phyloP scores from a whole-genome alignment of 2,888 invertebrate species.

The Muscina levida region DNA sequence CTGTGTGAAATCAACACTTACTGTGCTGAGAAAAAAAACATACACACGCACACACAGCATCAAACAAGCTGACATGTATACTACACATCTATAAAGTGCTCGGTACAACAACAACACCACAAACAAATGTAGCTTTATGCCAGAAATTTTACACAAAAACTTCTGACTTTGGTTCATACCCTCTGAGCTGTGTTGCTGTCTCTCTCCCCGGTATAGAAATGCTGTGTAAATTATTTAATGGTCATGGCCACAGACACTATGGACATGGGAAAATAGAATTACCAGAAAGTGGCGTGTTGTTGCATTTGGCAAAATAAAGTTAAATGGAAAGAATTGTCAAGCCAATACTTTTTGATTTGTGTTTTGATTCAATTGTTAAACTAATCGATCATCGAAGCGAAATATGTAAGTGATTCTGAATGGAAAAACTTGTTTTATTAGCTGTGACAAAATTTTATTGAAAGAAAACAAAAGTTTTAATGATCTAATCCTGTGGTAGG shows the following conservation, averaged over 20 bases:
- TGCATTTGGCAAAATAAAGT: background rate
- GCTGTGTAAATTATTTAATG: background rate
- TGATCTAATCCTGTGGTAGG: too few relatives aligned
- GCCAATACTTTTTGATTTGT: too few relatives aligned
- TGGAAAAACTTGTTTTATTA: too few relatives aligned
- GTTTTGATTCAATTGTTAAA: too few relatives aligned
- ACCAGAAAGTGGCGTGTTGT: background rate
- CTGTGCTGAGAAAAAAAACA: conserved; percentile 22
- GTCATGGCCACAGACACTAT: conserved; percentile 1
- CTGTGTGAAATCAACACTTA: conserved; percentile 25
- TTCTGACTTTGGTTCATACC: conserved; percentile 2
- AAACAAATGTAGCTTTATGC: background rate
- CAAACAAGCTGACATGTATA: background rate
- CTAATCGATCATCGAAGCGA: too few relatives aligned
- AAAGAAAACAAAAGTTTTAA: too few relatives aligned
- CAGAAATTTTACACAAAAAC: background rate
- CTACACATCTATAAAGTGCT: background rate
- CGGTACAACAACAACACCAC: background rate
- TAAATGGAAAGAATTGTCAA: background rate
- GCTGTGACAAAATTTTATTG: too few relatives aligned
- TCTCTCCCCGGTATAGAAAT: background rate
- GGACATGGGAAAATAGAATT: background rate
- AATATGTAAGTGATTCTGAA: too few relatives aligned
- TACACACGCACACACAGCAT: too few relatives aligned
- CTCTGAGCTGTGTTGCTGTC: background rate